phyloP scores from a whole-genome alignment of 2,113 vertebrate species.

The Jaculus jaculus region DNA sequence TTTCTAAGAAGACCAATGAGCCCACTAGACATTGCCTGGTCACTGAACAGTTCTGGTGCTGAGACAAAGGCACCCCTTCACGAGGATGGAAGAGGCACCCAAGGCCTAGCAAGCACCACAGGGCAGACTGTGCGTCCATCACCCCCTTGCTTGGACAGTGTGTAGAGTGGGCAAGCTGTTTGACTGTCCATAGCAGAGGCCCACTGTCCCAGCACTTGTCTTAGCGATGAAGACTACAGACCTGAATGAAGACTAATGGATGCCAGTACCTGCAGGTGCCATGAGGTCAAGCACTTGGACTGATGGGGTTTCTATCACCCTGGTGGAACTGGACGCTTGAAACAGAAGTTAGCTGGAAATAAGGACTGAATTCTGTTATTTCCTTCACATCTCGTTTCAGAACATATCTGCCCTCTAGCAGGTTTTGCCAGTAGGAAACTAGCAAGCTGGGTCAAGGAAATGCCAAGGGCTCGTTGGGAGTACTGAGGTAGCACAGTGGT shows the following conservation, averaged over 20 bases:
- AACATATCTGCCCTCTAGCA: accelerated
- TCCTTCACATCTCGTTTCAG: neutral
- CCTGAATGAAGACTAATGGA: neutral
- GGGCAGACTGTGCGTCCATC: neutral
- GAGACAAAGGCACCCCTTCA: neutral
- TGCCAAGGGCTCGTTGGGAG: neutral
- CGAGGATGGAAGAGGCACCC: neutral
- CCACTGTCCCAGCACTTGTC: neutral
- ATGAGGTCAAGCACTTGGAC: neutral
- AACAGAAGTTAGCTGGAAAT: neutral
- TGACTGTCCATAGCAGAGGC: too few relatives aligned
- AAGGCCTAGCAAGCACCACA: neutral
- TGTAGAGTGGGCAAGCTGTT: neutral
- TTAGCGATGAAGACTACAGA: neutral
- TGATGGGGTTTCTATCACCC: neutral
- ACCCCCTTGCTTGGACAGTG: neutral
- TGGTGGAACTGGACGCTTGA: neutral
- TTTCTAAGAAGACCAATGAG: too few relatives aligned
- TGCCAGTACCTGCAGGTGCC: neutral
- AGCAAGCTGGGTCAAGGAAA: neutral
- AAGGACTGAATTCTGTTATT: neutral
- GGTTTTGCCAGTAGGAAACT: neutral
- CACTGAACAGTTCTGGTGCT: neutral
- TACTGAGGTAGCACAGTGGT: too few relatives aligned
- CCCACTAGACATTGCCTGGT: too few relatives aligned